Evolutionary conservation across 2,113 vertebrate genomes (phyloP), one percentile per base, ranked within the genome.

Genomic region (Procavia capensis): DNA sequence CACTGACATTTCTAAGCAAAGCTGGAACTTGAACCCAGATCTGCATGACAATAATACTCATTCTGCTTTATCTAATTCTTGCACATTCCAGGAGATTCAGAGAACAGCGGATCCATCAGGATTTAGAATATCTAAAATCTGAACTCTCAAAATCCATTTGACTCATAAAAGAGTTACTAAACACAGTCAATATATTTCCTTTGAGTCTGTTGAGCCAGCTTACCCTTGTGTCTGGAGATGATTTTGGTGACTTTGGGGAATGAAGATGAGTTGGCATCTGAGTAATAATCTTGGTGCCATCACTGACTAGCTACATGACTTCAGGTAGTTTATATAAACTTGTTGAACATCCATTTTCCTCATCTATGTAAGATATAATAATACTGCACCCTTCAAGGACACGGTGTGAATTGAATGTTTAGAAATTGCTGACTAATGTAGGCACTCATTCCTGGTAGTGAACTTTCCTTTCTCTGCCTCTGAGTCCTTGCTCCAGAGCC

Each of bases 1-100:
- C n/a, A 47, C 31, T 64, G 54, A 54, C 39, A 41, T 92, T 81
- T 94, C 64, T n/a, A 85, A 92, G 64, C 85, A 76, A 83, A 82
- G 63, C 17, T 78, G 36, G 19, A 54, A 16, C 13, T 54, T 54
- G 17, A 54, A 54, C 50, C 50, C 50, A 54, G 50, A 16, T 54
- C 14, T 54, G 13, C 50, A 54, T 25, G 34, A 76, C 29, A 66
- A 29, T 27, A 25, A 68, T 31, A 66, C 24, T 20, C 8, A 31
- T 6, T 80, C 63, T 89, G 54, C 9, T 5, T 95, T 86, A 95
- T 85, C 75, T 90, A 9, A 75, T 25, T 86, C 20, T 39, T 86
- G 78, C 31, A 74, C 84, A 64, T 61, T 78, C 72, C 72, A 31
- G 27, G 78, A 81, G 27, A 47, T 85, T 80, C 43, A 59, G 57